Conservation (phyloP, 2,888 invertebrate species). For the Sphaeridia pumilis region DNA sequence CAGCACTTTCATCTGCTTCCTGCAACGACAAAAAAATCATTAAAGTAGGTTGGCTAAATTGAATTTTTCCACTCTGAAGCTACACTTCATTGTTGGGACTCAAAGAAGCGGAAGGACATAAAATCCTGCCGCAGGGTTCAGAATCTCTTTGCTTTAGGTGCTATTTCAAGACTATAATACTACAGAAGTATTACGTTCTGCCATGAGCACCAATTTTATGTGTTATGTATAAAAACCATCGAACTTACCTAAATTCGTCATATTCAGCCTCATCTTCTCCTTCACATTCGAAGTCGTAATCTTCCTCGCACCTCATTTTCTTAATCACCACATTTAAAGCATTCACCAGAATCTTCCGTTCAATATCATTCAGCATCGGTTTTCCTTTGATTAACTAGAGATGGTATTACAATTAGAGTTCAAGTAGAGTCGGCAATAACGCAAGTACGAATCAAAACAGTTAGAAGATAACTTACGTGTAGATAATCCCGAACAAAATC, state of each 20-base stretch:
- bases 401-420: background rate
- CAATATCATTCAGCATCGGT: conserved; percentile 38
- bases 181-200: conserved; percentile 3
- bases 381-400: conserved; percentile 41
- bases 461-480: conserved; percentile 33
- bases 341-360: conserved; percentile 40
- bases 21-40: conserved; percentile 18
- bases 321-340: conserved; percentile 42
- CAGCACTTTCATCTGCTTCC: conserved; percentile 45
- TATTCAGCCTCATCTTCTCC: conserved; percentile 47
- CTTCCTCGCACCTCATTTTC: conserved; percentile 45
- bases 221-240: background rate
- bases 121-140: conserved; percentile 8
- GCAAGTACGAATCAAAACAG: background rate
- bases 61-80: too few species aligned
- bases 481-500: conserved; percentile 45
- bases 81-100: conserved; percentile 3
- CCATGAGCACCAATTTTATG: conserved; percentile 10
- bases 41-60: too few species aligned
- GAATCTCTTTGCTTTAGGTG: conserved; percentile 8
- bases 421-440: background rate
- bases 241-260: conserved; percentile 41
- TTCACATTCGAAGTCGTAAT: conserved; percentile 44
- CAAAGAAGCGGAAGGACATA: conserved; percentile 5
- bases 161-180: conserved; percentile 8